Evolutionary conservation across 2,113 vertebrate genomes (phyloP).

Genomic region (Oostethus manadensis): DNA sequence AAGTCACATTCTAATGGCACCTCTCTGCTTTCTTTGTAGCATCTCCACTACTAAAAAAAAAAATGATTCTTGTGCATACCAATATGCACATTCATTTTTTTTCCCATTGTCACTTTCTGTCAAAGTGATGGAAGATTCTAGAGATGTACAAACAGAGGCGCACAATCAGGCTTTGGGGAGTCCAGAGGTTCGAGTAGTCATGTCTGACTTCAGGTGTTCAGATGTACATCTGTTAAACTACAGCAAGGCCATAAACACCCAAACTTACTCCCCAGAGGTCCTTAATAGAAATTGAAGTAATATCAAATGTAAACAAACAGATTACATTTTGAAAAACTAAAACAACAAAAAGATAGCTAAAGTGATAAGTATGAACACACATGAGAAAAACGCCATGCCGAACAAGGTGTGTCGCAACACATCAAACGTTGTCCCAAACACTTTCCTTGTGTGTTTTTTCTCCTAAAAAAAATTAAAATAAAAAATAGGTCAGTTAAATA

Average conservation of each 20-base stretch:
- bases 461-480: neutral
- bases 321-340: slow-evolving; percentile 42
- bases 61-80: neutral
- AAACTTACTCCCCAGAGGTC: slow-evolving; percentile 64
- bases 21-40: neutral
- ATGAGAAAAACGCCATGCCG: slow-evolving; percentile 53
- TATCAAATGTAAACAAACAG: slow-evolving; percentile 60
- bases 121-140: neutral
- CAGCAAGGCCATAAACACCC: slow-evolving; percentile 28
- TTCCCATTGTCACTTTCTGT: neutral
- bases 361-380: slow-evolving; percentile 57
- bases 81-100: neutral
- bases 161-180: neutral
- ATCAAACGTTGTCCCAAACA: neutral
- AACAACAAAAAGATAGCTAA: slow-evolving; percentile 47
- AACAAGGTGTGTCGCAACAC: neutral
- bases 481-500: neutral
- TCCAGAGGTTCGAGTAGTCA: neutral
- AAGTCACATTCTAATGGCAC: neutral
- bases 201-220: neutral
- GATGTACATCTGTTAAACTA: slow-evolving; percentile 1
- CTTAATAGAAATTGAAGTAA: slow-evolving; percentile 43
- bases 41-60: neutral
- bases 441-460: neutral
- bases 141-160: neutral